These are phyloP conservation scores for Calyptomena viridis DNA, from an alignment of 2,113 vertebrate genomes.

Conservation along the genomic window DNA sequence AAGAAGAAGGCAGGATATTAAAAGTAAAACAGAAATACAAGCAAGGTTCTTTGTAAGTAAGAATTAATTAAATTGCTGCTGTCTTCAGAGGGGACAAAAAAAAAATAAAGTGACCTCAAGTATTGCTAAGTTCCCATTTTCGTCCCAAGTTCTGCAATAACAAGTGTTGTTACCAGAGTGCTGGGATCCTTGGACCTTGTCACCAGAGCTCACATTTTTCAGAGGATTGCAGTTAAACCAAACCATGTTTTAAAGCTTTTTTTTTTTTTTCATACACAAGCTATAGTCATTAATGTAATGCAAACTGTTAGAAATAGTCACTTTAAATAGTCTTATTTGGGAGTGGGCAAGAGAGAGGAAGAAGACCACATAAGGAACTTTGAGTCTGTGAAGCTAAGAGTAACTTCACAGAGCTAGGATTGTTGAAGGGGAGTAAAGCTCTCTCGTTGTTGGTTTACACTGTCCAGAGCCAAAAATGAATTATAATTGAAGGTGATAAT, in stretches of 20 bases:
- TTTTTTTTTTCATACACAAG: neutral
- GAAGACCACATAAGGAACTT: neutral
- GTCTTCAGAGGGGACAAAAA: neutral
- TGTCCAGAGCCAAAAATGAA: neutral
- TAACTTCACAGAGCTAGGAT: neutral
- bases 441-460: neutral
- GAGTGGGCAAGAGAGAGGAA: neutral
- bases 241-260: neutral
- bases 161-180: neutral
- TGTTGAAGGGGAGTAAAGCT: neutral
- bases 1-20: neutral
- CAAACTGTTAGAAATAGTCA: neutral
- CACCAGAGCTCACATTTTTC: neutral
- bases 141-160: neutral
- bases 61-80: constrained; percentile 1
- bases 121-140: neutral
- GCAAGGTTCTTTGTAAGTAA: neutral
- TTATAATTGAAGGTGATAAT: neutral
- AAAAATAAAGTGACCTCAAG: neutral
- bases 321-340: neutral
- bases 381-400: neutral
- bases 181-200: neutral
- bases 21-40: constrained; percentile 11
- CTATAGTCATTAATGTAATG: neutral
- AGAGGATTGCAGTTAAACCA: neutral